Base-by-base conservation (phyloP, 2,888 invertebrate genomes). In the Chrysolina oricalcia region DNA sequence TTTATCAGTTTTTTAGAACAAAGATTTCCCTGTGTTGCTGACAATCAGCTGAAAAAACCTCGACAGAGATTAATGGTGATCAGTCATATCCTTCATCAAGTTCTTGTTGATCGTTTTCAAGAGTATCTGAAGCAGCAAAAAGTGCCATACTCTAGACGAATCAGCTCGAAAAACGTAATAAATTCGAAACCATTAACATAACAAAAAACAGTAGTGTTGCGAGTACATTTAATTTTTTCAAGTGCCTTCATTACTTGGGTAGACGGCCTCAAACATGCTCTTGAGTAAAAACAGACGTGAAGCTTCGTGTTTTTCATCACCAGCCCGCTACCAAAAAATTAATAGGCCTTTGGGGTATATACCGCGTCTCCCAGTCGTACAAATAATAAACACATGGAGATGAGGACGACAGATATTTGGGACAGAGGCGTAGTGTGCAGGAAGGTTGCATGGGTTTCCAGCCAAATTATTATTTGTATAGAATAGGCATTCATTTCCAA, bases 241-340 rank as follows among this genome's bases (percentile, higher is more conserved):
- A 80, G 77, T 76, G 78, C 70, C 73, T n/a, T 76, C 76, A 71
- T 79, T 76, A 73, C 71, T 73, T 27, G 72, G 56, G 70, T 70
- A 65, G 65, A 69, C 59, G 50, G 17, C 74, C 41, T 68, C n/a
- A 56, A 74, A 71, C 50, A 75, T 70, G 72, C 75, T 50, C 76
- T 76, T 73, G 76, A 78, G 73, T 71, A 41, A 74, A 77, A 75
- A 77, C 77, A 77, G 77, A 76, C 75, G 70, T 65, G 56, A 65
- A 74, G 79, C 67, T 74, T 75, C 74, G 71, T 79, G 79, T 81
- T 78, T 81, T 76, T 80, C 80, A 79, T 78, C 80, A 78, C 78
- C 62, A 48, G 76, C 72, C 68, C 73, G 78, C 75, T 78, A 80
- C 81, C 79, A 78, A 79, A 79, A 81, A 80, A 75, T 76, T 75